Conservation (phyloP, 2,113 vertebrate genomes). For the Cricetomys ansorgei region DNA sequence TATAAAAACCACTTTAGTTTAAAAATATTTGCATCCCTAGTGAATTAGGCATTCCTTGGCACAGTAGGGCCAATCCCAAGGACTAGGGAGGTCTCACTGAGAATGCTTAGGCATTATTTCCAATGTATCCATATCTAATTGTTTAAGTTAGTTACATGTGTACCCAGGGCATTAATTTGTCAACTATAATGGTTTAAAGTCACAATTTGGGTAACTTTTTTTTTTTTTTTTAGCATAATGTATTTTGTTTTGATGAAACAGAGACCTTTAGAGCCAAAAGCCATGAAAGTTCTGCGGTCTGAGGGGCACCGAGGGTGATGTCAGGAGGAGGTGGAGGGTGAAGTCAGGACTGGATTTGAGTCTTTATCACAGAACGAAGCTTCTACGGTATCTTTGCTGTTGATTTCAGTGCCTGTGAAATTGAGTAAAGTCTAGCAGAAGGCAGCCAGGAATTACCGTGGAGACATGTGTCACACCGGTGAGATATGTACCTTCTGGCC, state of each 20-base stretch:
- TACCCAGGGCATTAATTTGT: conserved; percentile 14
- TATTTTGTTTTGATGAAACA: conserved; percentile 43
- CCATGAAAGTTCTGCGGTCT: not conserved
- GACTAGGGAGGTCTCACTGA: not conserved
- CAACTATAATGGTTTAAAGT: not conserved
- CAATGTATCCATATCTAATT: not conserved
- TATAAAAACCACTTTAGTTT: not conserved
- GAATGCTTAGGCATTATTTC: not conserved
- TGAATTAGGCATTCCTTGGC: conserved; percentile 29
- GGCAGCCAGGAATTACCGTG: not conserved
- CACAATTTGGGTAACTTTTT: not conserved
- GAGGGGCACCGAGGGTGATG: not conserved
- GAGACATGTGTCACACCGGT: not conserved
- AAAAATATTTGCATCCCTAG: conserved; percentile 21
- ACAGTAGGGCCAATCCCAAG: not conserved
- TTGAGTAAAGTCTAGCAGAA: not conserved
- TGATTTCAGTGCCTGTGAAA: conserved; percentile 18
- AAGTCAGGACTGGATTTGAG: not conserved
- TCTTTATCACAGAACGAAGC: not conserved
- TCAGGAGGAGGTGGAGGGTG: not conserved
- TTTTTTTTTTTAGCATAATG: not conserved
- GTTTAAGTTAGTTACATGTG: not conserved
- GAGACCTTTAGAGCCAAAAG: not conserved
- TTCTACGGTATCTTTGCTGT: conserved; percentile 17
- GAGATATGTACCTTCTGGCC: not conserved